Evolutionary conservation across 92 coral and sea anemone species (phyloP).

Genomic region (Phenganax stokvisi): DNA sequence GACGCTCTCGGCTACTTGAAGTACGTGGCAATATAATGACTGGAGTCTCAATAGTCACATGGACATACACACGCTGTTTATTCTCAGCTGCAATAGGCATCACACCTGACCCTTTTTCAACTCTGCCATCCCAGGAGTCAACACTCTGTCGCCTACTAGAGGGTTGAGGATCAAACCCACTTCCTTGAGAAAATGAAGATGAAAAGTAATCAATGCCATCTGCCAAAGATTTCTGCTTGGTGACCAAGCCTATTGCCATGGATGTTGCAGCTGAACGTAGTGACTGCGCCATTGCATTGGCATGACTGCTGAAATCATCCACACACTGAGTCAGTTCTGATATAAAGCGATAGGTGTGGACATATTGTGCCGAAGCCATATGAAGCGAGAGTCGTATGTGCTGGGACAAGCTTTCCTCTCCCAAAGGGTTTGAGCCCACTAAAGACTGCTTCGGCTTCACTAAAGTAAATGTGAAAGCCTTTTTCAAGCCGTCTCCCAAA

Average conservation of each 20-base stretch:
- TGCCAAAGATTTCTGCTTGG: slow-evolving; percentile 85
- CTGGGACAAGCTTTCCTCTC: slow-evolving; percentile 55
- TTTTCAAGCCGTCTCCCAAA: slow-evolving; percentile 55
- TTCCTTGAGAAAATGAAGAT: slow-evolving; percentile 66
- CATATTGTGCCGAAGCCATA: slow-evolving; percentile 92
- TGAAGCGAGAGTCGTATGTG: slow-evolving; percentile 70
- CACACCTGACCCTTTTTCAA: slow-evolving; percentile 45
- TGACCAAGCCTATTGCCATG: slow-evolving; percentile 96
- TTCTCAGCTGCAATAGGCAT: slow-evolving; percentile 33
- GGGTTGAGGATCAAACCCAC: slow-evolving; percentile 47
- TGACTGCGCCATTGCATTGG: slow-evolving; percentile 80
- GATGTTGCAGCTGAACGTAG: slow-evolving; percentile 86
- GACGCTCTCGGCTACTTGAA: slow-evolving; percentile 64
- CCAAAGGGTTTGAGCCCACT: slow-evolving; percentile 22
- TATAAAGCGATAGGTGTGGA: slow-evolving; percentile 81
- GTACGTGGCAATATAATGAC: slow-evolving; percentile 77
- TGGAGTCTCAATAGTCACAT: slow-evolving; percentile 76
- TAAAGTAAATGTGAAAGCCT: slow-evolving; percentile 78
- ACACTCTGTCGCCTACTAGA: slow-evolving; percentile 73
- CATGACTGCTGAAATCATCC: slow-evolving; percentile 87
- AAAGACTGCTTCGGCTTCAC: slow-evolving; percentile 54
- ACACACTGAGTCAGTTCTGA: slow-evolving; percentile 81
- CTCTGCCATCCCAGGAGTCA: slow-evolving; percentile 53
- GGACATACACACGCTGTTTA: slow-evolving; percentile 65
- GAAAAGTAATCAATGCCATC: slow-evolving; percentile 86